phyloP scores from a whole-genome alignment of 2,888 invertebrate species.

The Dromius quadrimaculatus region DNA sequence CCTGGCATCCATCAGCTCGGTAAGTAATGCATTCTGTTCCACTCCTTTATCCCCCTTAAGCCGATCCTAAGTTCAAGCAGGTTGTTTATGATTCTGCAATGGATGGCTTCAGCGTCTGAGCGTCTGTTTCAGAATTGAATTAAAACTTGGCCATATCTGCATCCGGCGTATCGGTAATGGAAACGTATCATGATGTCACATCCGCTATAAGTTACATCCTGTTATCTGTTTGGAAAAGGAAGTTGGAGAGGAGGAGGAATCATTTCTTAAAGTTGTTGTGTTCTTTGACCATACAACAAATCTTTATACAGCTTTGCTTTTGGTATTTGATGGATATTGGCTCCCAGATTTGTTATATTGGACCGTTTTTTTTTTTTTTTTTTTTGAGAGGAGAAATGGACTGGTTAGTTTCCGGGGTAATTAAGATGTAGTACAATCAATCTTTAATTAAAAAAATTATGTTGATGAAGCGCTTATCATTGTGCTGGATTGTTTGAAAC shows the following conservation, averaged over 20 bases:
- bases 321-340: too few species aligned
- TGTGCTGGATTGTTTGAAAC: too few species aligned
- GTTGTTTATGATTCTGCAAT: slow-evolving; percentile 49
- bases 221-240: slow-evolving; percentile 32
- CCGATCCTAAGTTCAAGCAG: neutral
- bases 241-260: neutral
- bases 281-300: neutral
- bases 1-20: slow-evolving; percentile 32
- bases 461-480: too few species aligned
- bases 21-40: slow-evolving; percentile 13
- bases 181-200: slow-evolving; percentile 49
- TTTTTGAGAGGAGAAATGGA: too few species aligned
- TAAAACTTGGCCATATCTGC: slow-evolving; percentile 50
- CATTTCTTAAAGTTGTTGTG: slow-evolving; percentile 12
- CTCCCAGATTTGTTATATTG: too few species aligned
- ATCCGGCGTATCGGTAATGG: slow-evolving; percentile 50
- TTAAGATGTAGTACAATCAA: too few species aligned
- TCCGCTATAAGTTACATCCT: slow-evolving; percentile 50
- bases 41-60: neutral
- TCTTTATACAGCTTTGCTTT: too few species aligned
- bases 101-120: neutral
- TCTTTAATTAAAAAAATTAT: too few species aligned
- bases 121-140: slow-evolving; percentile 50
- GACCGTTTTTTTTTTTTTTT: too few species aligned
- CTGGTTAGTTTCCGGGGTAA: too few species aligned